phyloP scores from a whole-genome alignment of 2,797 vertebrate species.

The Lycodopsis pacificus region DNA sequence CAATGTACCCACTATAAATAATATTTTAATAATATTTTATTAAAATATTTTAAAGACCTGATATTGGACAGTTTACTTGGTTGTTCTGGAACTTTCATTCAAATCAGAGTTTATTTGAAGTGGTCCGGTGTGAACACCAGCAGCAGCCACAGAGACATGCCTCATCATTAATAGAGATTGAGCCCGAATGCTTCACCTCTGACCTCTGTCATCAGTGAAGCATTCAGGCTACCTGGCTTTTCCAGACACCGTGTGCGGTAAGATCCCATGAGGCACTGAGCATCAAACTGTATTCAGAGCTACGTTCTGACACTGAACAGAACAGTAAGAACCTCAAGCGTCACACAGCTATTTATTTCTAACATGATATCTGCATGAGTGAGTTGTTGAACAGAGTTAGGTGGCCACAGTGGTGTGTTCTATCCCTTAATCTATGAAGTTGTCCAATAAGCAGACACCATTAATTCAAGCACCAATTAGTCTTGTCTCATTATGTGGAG shows the following conservation, averaged over 20 bases:
- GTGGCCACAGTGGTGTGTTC: constrained; percentile 1
- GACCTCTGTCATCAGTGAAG: constrained; percentile 14
- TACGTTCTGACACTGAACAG: constrained; percentile 1
- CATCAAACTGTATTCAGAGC: constrained; percentile 7
- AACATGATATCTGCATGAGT: constrained; percentile 17
- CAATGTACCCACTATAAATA: too few species aligned
- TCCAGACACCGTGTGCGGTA: constrained; percentile 1
- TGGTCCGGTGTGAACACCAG: background rate
- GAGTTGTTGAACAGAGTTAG: constrained; percentile 5
- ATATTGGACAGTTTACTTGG: background rate
- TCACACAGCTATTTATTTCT: background rate
- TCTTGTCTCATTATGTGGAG: constrained; percentile 42
- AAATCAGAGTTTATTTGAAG: background rate
- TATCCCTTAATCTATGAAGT: constrained; percentile 15
- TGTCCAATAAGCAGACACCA: constrained; percentile 27
- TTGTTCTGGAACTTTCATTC: background rate
- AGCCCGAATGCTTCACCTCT: background rate
- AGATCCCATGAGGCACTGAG: background rate
- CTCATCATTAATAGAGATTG: background rate
- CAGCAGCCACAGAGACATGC: background rate
- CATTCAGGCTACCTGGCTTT: constrained; percentile 19
- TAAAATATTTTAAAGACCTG: too few species aligned
- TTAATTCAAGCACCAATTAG: constrained; percentile 45
- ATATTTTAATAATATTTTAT: too few species aligned
- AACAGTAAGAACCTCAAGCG: background rate